Evolutionary conservation across 2,113 vertebrate species (phyloP).

Genomic region (Nymphicus hollandicus): DNA sequence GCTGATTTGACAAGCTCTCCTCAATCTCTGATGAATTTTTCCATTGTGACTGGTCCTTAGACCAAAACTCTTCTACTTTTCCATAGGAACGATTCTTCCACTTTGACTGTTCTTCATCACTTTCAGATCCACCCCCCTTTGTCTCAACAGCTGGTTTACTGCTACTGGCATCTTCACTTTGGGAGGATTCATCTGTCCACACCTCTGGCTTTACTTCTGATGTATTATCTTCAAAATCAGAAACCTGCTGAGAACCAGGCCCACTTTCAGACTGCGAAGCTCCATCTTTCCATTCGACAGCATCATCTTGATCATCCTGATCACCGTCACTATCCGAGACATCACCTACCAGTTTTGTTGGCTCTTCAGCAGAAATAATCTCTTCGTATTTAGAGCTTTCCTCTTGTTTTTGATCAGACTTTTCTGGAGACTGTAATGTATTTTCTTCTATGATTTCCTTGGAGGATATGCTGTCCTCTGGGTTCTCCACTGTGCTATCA

Average conservation of each 20-base stretch:
- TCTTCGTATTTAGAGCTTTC: conserved; percentile 64
- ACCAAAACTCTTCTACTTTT: conserved; percentile 82
- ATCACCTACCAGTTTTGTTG: conserved; percentile 54
- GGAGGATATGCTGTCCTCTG: conserved; percentile 63
- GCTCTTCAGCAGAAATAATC: conserved; percentile 63
- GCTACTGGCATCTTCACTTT: conserved; percentile 79
- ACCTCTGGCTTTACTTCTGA: conserved; percentile 74
- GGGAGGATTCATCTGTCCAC: conserved; percentile 80
- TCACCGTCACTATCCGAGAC: conserved; percentile 77
- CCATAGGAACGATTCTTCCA: conserved; percentile 83
- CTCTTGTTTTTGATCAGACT: conserved; percentile 73
- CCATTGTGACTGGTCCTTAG: conserved; percentile 82
- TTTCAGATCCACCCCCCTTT: conserved; percentile 66
- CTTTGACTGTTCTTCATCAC: conserved; percentile 74
- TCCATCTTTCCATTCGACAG: conserved; percentile 73
- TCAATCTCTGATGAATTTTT: conserved; percentile 73
- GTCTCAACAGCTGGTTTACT: conserved; percentile 78
- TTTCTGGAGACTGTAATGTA: conserved; percentile 49
- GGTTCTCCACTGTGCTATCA: conserved; percentile 10
- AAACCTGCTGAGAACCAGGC: conserved; percentile 75
- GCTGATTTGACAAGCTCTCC: conserved; percentile 76
- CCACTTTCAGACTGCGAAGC: conserved; percentile 76
- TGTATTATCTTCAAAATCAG: conserved; percentile 76
- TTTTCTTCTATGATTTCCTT: conserved; percentile 61
- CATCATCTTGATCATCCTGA: conserved; percentile 70